These are phyloP conservation scores for Protobothrops flavoviridis DNA, from an alignment of 2,113 vertebrate species.

Conservation along the genomic window DNA sequence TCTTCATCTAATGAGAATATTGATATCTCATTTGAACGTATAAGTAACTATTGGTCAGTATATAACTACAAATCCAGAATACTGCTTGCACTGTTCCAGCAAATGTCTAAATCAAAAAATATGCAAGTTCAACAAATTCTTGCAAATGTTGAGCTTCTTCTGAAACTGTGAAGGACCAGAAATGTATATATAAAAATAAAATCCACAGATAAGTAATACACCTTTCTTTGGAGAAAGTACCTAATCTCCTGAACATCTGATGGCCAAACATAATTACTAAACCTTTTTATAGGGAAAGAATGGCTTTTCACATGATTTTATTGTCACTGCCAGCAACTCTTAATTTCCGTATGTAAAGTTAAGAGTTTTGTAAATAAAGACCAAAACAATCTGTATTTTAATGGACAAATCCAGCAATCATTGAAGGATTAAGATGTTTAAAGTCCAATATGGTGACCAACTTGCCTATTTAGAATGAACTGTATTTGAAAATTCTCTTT, in stretches of 20 bases:
- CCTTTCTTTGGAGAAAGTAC: background rate
- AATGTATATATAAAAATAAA: slow-evolving; percentile 12
- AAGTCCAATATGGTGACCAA: accelerated
- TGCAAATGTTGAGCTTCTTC: background rate
- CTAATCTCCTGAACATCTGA: background rate
- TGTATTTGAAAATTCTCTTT: background rate
- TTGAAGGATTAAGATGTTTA: accelerated
- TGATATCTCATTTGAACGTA: background rate
- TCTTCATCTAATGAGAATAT: accelerated
- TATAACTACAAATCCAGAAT: background rate
- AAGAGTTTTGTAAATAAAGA: accelerated
- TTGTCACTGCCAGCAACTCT: background rate
- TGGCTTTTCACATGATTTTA: background rate
- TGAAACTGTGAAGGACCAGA: slow-evolving; percentile 1
- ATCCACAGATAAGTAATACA: background rate
- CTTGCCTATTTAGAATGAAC: background rate
- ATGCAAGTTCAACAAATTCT: background rate
- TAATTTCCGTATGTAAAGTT: background rate
- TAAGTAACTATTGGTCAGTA: slow-evolving; percentile 6
- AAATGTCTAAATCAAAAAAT: background rate
- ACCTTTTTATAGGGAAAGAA: background rate
- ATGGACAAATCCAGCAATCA: background rate
- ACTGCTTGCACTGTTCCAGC: background rate
- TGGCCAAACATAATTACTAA: slow-evolving; percentile 1
- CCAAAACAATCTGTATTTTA: accelerated